These are phyloP conservation scores for Sceloporus tristichus DNA, from an alignment of 2,113 vertebrate species.

Conservation along the genomic window DNA sequence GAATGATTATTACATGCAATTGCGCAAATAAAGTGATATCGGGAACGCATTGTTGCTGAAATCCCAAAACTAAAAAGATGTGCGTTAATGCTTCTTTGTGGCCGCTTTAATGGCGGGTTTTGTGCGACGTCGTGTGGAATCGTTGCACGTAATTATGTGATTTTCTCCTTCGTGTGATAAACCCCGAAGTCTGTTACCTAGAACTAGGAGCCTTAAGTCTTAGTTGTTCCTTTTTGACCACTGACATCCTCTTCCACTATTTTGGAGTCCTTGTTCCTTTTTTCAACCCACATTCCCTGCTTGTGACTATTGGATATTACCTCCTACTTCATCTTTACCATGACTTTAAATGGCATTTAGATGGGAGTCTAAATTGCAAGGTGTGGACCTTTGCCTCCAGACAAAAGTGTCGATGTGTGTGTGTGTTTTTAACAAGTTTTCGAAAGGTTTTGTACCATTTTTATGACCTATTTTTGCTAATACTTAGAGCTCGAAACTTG, in stretches of 20 bases:
- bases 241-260: no score
- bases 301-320: neutral
- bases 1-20: no score
- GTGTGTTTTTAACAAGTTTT: conserved; percentile 59
- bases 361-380: conserved; percentile 14
- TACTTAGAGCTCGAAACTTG: conserved; percentile 56
- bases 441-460: conserved; percentile 77
- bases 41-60: no score
- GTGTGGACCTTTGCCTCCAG: conserved; percentile 3
- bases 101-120: no score
- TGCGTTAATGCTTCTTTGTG: no score
- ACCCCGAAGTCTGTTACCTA: neutral
- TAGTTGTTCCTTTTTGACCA: no score
- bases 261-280: neutral
- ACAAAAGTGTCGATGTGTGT: no score
- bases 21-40: no score
- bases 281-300: neutral
- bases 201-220: neutral
- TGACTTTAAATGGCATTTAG: conserved; percentile 42
- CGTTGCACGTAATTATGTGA: no score
- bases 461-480: conserved; percentile 75
- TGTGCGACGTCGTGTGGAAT: no score
- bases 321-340: conserved; percentile 3
- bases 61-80: no score
- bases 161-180: no score